Conservation (phyloP, 2,888 invertebrate species). For the Allolobophora icterica region DNA sequence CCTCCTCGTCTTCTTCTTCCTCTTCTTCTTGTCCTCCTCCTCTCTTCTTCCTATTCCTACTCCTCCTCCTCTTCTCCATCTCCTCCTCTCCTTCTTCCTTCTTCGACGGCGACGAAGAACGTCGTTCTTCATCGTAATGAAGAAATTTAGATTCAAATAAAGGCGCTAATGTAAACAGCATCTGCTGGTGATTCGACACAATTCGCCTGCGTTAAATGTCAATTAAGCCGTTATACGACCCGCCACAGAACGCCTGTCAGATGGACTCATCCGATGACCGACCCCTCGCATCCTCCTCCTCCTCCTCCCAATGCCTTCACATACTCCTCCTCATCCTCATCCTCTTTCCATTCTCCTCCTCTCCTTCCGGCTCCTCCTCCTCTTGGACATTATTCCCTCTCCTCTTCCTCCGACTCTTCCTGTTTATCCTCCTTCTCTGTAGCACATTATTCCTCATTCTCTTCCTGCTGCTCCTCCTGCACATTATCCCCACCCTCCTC, state of each 20-base stretch:
- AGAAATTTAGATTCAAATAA: slow-evolving; percentile 30
- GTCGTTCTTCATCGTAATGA: slow-evolving; percentile 20
- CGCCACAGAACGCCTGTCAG: neutral
- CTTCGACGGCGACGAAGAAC: neutral
- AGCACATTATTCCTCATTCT: neutral
- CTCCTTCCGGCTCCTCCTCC: neutral
- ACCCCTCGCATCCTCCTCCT: neutral
- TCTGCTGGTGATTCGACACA: neutral
- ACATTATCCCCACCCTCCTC: no score
- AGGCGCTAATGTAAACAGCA: slow-evolving; percentile 15
- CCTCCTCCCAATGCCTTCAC: neutral
- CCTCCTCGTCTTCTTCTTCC: no score
- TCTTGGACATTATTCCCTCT: neutral
- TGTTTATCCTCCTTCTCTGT: neutral
- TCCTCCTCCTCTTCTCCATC: neutral
- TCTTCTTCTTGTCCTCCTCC: no score
- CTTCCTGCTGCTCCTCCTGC: neutral
- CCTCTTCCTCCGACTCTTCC: neutral
- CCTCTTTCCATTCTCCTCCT: neutral
- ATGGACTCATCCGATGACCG: neutral
- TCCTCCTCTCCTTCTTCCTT: neutral
- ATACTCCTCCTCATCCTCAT: no score
- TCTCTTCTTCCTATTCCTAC: no score
- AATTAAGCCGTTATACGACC: slow-evolving; percentile 20
- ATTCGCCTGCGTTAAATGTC: slow-evolving; percentile 19